Conservation (phyloP, 2,113 vertebrate species). For the Grammomys surdaster region DNA sequence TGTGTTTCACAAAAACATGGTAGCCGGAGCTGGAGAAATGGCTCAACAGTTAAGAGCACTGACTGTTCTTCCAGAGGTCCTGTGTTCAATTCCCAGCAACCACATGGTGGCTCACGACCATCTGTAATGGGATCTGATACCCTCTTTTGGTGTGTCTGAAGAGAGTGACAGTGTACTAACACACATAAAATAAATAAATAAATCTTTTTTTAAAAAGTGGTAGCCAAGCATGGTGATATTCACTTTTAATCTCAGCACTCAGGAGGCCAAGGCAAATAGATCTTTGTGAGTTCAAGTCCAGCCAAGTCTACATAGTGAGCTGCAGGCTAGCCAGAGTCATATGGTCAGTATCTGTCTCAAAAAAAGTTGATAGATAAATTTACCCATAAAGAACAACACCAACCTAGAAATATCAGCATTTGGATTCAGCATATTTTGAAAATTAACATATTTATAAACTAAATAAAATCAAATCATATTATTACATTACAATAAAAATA, state of each 20-base stretch:
- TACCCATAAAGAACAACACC: not conserved
- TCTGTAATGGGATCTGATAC: too few species aligned
- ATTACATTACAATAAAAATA: not conserved
- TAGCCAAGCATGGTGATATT: not conserved
- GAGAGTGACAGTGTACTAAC: too few species aligned
- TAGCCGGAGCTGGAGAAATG: not conserved
- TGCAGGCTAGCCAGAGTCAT: not conserved
- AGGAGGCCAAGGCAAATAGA: not conserved
- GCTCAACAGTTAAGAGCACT: too few species aligned
- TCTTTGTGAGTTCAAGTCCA: not conserved
- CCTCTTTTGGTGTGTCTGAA: too few species aligned
- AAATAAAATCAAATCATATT: not conserved
- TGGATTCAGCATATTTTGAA: not conserved
- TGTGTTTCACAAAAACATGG: not conserved
- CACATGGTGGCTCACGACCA: too few species aligned
- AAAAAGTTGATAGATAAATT: not conserved
- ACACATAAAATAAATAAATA: too few species aligned
- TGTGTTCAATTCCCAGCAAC: too few species aligned
- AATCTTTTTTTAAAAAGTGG: too few species aligned
- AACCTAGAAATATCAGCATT: not conserved
- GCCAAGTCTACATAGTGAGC: not conserved
- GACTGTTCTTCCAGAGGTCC: too few species aligned
- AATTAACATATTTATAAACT: not conserved
- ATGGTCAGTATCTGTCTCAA: not conserved
- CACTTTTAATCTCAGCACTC: not conserved